phyloP scores from a whole-genome alignment of 2,113 vertebrate species.

The Lepus americanus region DNA sequence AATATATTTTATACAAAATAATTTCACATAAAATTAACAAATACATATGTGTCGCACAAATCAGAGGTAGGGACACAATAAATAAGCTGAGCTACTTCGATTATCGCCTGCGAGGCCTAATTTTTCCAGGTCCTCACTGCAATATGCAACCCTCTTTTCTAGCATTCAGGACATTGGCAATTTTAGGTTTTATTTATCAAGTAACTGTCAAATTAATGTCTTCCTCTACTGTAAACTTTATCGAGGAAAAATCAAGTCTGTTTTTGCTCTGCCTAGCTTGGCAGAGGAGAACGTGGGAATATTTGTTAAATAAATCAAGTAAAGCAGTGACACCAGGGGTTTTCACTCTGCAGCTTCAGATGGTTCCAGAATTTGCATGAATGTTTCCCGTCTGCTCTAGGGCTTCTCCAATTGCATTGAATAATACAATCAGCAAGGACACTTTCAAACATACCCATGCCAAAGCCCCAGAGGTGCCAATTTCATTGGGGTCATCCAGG shows the following conservation, averaged over 20 bases:
- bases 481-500: no score
- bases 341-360: not conserved
- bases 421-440: not conserved
- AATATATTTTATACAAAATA: no score
- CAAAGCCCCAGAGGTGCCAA: not conserved
- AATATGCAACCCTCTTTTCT: not conserved
- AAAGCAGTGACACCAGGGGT: not conserved
- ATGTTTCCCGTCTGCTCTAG: not conserved
- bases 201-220: not conserved
- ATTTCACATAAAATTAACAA: no score
- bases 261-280: not conserved
- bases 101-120: not conserved
- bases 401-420: not conserved
- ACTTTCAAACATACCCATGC: not conserved
- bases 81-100: not conserved
- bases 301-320: not conserved
- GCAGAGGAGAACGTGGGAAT: not conserved
- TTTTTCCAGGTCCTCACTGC: not conserved
- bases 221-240: not conserved
- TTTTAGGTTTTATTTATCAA: not conserved
- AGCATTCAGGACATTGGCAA: not conserved
- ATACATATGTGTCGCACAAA: not conserved
- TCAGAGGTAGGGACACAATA: not conserved
- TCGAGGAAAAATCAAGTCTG: not conserved
- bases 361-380: not conserved